Evolutionary conservation across 2,797 vertebrate genomes (phyloP).

Genomic region (Gouania willdenowi): DNA sequence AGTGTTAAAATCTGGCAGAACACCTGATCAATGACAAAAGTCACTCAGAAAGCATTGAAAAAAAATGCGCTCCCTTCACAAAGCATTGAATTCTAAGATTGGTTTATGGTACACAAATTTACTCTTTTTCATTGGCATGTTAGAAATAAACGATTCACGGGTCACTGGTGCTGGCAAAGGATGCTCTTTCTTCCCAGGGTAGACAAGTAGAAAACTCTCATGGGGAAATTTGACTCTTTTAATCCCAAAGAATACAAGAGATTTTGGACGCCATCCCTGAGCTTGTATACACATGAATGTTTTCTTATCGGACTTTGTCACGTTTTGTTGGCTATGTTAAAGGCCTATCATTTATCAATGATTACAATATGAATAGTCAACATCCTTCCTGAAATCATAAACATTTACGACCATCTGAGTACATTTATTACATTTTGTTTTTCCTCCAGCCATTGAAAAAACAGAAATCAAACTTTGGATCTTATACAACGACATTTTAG

Average conservation of each 20-base stretch:
- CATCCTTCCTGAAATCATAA: too few species aligned
- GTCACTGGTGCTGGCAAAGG: constrained; percentile 13
- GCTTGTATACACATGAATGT: constrained; percentile 13
- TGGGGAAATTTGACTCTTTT: constrained; percentile 39
- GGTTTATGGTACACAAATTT: constrained; percentile 26
- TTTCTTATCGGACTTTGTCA: constrained; percentile 8
- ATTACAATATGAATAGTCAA: too few species aligned
- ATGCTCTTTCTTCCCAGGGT: constrained; percentile 6
- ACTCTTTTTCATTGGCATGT: constrained; percentile 21
- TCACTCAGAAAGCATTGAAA: too few species aligned
- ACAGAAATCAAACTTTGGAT: too few species aligned
- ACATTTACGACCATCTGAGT: too few species aligned
- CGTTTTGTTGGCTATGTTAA: constrained; percentile 17
- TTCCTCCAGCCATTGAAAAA: too few species aligned
- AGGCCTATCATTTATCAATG: too few species aligned
- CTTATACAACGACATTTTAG: too few species aligned
- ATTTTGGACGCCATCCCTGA: constrained; percentile 7
- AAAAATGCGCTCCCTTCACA: constrained; percentile 5
- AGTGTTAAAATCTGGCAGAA: constrained; percentile 55
- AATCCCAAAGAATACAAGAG: constrained; percentile 46
- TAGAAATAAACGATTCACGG: constrained; percentile 29
- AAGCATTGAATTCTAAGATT: constrained; percentile 34
- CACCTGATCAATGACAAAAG: constrained; percentile 41
- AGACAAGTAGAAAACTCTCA: constrained; percentile 24
- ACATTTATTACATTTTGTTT: too few species aligned